A percentile compares a stretch with the other conserved stretches of the same genome.
phyloP scores from a whole-genome alignment of 2,797 vertebrate species.

The Pteronotus mesoamericanus region DNA sequence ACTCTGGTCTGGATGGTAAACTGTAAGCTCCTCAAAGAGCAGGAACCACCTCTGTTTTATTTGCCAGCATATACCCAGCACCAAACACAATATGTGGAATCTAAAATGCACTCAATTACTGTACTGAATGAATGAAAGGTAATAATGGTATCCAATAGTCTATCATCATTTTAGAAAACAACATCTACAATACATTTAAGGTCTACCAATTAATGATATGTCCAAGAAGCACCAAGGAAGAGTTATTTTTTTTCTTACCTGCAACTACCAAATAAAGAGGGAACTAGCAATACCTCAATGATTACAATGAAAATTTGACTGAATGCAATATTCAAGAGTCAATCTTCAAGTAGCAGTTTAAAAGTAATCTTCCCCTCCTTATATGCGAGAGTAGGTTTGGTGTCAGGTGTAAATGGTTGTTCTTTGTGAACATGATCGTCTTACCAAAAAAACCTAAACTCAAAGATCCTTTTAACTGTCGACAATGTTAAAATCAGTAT shows the following conservation, averaged over 20 bases:
- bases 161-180: background rate
- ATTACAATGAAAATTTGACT: conserved; percentile 15
- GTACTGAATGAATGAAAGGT: background rate
- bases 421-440: conserved; percentile 1
- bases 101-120: background rate
- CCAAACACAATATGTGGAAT: background rate
- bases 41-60: background rate
- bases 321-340: background rate
- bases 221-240: background rate
- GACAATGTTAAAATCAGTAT: background rate
- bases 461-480: background rate
- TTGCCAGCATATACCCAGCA: background rate
- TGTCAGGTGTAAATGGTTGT: background rate
- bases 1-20: background rate
- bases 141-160: background rate
- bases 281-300: background rate
- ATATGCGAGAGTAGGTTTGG: background rate
- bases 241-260: background rate
- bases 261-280: background rate
- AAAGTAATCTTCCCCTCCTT: conserved; percentile 26
- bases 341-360: conserved; percentile 26
- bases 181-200: background rate
- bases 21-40: background rate
- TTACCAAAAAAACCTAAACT: conserved; percentile 25
- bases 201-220: background rate